Evolutionary conservation across 2,888 invertebrate species (phyloP).

Genomic region (Herminia tarsipennalis): DNA sequence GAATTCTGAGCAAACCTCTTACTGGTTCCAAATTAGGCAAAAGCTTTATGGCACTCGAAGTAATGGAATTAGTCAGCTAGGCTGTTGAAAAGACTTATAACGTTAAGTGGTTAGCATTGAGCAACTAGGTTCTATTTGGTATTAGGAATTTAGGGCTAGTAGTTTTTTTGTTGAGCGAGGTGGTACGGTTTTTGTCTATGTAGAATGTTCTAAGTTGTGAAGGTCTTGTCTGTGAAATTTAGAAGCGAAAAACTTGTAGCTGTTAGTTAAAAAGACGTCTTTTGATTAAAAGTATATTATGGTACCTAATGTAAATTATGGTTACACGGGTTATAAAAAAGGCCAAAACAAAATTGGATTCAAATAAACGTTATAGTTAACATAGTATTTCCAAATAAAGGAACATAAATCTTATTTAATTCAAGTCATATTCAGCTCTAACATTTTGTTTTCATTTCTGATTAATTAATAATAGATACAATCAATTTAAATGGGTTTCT

Average conservation of each 20-base stretch:
- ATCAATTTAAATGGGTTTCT: no score
- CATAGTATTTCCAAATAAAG: no score
- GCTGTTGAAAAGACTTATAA: conserved; percentile 14
- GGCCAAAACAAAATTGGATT: no score
- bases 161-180: not conserved
- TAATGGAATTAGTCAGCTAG: conserved; percentile 26
- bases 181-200: no score
- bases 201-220: no score
- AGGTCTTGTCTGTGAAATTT: not conserved
- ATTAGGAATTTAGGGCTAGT: conserved; percentile 7
- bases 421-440: no score
- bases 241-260: not conserved
- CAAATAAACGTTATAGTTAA: no score
- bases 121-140: conserved; percentile 7
- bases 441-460: no score
- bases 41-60: conserved; percentile 21
- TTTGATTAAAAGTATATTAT: not conserved
- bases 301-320: no score
- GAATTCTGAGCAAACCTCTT: conserved; percentile 25
- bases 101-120: conserved; percentile 7
- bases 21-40: conserved; percentile 36
- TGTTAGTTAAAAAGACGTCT: not conserved
- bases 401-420: no score
- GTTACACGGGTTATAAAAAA: no score
- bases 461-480: no score